Evolutionary conservation across 2,888 invertebrate genomes (phyloP), one percentile per base, ranked within the genome.

Genomic region (Nezara viridula): DNA sequence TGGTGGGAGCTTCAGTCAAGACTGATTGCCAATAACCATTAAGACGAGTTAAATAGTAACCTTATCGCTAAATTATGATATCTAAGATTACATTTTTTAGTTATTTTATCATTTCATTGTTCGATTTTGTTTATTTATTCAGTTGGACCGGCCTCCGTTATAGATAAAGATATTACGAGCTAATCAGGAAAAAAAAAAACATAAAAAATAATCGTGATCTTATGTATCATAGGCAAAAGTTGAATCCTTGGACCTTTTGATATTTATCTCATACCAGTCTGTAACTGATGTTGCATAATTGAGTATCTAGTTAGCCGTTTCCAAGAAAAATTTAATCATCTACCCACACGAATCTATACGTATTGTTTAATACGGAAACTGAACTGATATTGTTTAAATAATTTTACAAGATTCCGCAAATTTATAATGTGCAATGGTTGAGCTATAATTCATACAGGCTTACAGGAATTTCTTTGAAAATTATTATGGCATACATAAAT

Each of bases 201-300:
- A 24, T 0, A 14, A 81, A 37, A 60, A 77, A 77, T 21, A 77
- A 77, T 77, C 37, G 5, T 27, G 77, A 77, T 77, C 14, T 77
- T 21, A 40, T 32, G 9, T 32, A 77, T 77, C 24, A 10, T 24
- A n/a, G 24, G 3, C 40, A 81, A 81, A 44, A 40, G 81, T 44
- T 81, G 44, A 81, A 81, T 81, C 81, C 81, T 81, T 81, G 81
- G 81, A 81, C 81, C 81, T 81, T 44, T 40, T 12, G 40, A 44
- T 81, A 3, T 81, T 37, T 77, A 77, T 77, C 40, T 24, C 44
- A 12, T 81, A 12, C 44, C 12, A 81, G 32, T 44, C 44, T 37
- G 32, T 81, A 44, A 66, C 16, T 6, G 32, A 32, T 66, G 60
- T n/a, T 60, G n/a, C 55, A 55, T n/a, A 55, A 55, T 2, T n/a